Conservation (phyloP, 2,113 vertebrate genomes). For the Callaeas wilsoni region DNA sequence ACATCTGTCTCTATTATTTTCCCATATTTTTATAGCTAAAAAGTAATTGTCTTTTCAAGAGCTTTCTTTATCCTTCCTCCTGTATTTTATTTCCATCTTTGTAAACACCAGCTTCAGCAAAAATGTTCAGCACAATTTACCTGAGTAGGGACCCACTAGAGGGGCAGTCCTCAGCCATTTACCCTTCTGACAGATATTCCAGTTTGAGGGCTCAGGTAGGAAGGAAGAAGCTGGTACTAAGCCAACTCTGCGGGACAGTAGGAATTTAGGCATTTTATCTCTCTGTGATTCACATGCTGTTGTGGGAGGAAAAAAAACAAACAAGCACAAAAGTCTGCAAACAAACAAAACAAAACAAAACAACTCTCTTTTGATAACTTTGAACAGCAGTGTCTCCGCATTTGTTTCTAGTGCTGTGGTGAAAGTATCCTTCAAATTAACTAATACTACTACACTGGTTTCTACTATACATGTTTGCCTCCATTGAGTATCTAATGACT, state of each 20-base stretch:
- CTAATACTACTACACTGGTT: neutral
- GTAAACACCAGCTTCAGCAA: neutral
- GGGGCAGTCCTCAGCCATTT: neutral
- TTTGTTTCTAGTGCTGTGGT: neutral
- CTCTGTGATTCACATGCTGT: neutral
- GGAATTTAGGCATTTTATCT: neutral
- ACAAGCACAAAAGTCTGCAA: neutral
- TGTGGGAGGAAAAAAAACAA: neutral
- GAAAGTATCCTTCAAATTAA: neutral
- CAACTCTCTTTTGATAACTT: neutral
- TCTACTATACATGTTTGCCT: neutral
- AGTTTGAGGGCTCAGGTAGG: fast-evolving
- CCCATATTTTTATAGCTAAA: constrained; percentile 55
- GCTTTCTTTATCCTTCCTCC: neutral
- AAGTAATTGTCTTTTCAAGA: constrained; percentile 39
- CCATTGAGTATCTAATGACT: neutral
- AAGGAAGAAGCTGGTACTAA: neutral
- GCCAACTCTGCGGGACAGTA: fast-evolving
- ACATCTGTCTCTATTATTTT: constrained; percentile 59
- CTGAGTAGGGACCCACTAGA: fast-evolving
- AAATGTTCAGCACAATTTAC: neutral
- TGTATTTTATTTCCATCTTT: constrained; percentile 14
- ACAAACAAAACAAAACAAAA: neutral
- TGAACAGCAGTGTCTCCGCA: neutral
- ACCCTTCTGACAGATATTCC: neutral